Evolutionary conservation across 1,140 invertebrate genomes (phyloP), one percentile per base, ranked within the genome.

Genomic region (Drosophila insularis): DNA sequence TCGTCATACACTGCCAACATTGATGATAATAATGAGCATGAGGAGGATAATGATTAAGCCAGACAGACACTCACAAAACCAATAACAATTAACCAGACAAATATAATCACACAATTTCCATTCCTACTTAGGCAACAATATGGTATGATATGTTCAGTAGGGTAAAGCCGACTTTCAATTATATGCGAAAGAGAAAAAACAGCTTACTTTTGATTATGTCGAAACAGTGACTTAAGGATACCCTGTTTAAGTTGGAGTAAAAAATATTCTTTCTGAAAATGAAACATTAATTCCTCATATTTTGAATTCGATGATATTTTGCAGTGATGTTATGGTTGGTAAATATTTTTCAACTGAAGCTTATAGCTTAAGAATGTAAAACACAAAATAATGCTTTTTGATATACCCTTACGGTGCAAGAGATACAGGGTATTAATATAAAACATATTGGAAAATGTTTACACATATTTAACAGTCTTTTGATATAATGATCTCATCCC

Each of bases 31-130:
- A 11, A 37, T 37, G 35, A 37, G 4, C 10, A 37, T 37, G 11
- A 2, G 10, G 11, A 37, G 10, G 35, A 50, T 21, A 19, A 21
- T 17, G 43, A 50, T 21, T 21, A 21, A 50, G 43, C 8, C 43
- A 50, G 17, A 50, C 7, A n/a, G 43, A 50, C 10, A 4, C 17
- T 21, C 17, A 21, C 43, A 50, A 50, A 50, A 21, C 43, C 43
- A 50, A 50, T 50, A 50, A 50, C 43, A 50, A 50, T 50, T 50
- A 50, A 50, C 17, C 43, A 50, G 43, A 50, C 43, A 50, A 50
- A 50, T 50, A 50, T 50, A 50, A 50, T 50, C 17, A 50, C 43
- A 50, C 43, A 50, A 50, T 50, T 50, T 50, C 43, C 43, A 50
- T 50, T 50, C 10, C 17, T 50, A 50, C 43, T 50, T 50, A 50